Base-by-base conservation (phyloP, 2,888 invertebrate genomes). In the Rosalia funebris region DNA sequence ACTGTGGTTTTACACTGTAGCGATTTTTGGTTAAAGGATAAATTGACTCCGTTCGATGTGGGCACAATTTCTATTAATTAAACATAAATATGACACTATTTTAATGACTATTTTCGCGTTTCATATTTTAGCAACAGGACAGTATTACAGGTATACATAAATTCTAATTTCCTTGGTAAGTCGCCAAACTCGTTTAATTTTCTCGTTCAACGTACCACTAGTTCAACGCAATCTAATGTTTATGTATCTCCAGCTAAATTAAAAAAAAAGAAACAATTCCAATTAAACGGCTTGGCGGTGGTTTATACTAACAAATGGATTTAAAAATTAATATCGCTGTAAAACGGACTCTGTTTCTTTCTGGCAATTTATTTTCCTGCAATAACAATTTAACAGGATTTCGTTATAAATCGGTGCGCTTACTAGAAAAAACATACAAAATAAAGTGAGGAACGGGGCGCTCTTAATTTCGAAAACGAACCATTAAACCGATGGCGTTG, bases 381-480 rank as follows among this genome's bases (percentile, higher is more conserved):
- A 14, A 25, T 16, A 44, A 25, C 44, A 20, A 25, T 44, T 44
- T 12, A 25, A 12, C 25, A 25, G 11, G 12, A 19, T 44, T 44
- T 44, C 12, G 19, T 25, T 25, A 17, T 25, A 2, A 44, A 17
- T 9, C 14, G 25, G 25, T 10, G 11, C 19, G n/a, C 25, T 11
- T 5, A 9, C 1, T 14, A 44, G 19, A 25, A 44, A 14, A 2
- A 41, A 2, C 15, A 10, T 25, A 36, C 37, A 12, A 36, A 48
- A 48, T 12, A 17, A 36, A 37, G 36, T 36, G 34, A 10, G 19
- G 1, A 50, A 25, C n/a, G 5, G 39, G n/a, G 2, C n/a, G 42
- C 17, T 41, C 41, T 32, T 53, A 42, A 53, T 42, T 31, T 42
- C 15, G 11, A 53, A 42, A 42, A 42, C 41, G 41, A 17, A 41